Conservation (phyloP, 2,797 vertebrate genomes). For the Schizothorax lantsangensis region DNA sequence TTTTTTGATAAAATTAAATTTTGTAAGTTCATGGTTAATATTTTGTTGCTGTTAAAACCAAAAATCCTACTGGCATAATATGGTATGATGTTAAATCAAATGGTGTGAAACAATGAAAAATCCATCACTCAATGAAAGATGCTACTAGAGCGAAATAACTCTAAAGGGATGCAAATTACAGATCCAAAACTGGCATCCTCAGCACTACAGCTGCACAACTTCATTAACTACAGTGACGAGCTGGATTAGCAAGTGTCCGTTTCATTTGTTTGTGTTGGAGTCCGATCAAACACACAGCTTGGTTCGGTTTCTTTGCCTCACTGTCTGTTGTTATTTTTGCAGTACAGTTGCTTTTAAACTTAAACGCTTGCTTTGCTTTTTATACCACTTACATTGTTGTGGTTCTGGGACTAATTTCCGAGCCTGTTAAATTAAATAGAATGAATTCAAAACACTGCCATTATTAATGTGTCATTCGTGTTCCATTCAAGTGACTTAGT, state of each 20-base stretch:
- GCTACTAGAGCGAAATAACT: slow-evolving; percentile 17
- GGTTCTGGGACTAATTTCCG: slow-evolving; percentile 4
- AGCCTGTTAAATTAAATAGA: slow-evolving; percentile 14
- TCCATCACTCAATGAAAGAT: not conserved
- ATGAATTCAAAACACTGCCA: slow-evolving; percentile 33
- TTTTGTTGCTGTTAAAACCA: not conserved
- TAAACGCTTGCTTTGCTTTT: slow-evolving; percentile 4
- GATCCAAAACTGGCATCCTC: slow-evolving; percentile 20
- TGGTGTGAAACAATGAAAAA: slow-evolving; percentile 6
- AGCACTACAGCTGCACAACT: slow-evolving; percentile 26
- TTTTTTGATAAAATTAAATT: not conserved
- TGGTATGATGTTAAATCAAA: not conserved
- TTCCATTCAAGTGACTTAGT: slow-evolving; percentile 14
- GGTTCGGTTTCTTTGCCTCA: slow-evolving; percentile 17
- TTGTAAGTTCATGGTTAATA: slow-evolving; percentile 12
- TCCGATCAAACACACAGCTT: slow-evolving; percentile 23
- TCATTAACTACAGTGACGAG: slow-evolving; percentile 38
- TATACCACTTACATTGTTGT: not conserved
- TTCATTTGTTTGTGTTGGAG: slow-evolving; percentile 43
- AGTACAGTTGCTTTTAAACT: not conserved
- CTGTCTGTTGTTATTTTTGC: slow-evolving; percentile 15
- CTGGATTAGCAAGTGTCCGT: slow-evolving; percentile 35
- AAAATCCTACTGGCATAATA: not conserved
- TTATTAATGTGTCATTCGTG: slow-evolving; percentile 35
- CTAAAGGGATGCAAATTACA: slow-evolving; percentile 26